phyloP scores from a whole-genome alignment of 2,888 invertebrate species.

The Nymphalis c-album region DNA sequence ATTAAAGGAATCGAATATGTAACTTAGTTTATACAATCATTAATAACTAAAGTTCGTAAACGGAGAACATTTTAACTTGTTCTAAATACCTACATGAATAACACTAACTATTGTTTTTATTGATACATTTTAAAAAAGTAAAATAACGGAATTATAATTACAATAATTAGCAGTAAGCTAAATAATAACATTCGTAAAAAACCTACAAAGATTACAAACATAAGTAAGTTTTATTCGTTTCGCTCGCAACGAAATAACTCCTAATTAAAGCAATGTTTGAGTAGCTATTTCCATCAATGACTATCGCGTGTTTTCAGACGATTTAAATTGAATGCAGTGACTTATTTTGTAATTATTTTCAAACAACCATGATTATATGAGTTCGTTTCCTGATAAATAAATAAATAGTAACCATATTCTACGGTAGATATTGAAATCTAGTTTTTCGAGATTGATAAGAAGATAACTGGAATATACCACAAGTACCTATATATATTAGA shows the following conservation, averaged over 20 bases:
- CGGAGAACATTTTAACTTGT: background rate
- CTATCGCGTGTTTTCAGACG: slow-evolving; percentile 69
- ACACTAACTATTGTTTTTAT: slow-evolving; percentile 10
- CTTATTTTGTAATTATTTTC: slow-evolving; percentile 3
- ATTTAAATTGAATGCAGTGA: slow-evolving; percentile 57
- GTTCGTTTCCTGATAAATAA: background rate
- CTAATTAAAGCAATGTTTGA: slow-evolving; percentile 75
- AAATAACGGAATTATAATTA: slow-evolving; percentile 29
- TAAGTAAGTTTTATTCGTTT: slow-evolving; percentile 59
- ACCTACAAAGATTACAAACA: slow-evolving; percentile 40
- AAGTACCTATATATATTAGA: too few species aligned
- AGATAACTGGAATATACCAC: too few species aligned
- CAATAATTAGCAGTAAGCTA: slow-evolving; percentile 31
- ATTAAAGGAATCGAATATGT: too few species aligned
- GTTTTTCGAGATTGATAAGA: too few species aligned
- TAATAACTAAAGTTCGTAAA: background rate
- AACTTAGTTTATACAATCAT: too few species aligned
- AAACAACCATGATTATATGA: background rate
- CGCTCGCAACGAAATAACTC: slow-evolving; percentile 67
- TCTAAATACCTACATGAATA: slow-evolving; percentile 1
- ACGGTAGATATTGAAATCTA: too few species aligned
- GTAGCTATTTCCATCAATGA: slow-evolving; percentile 65
- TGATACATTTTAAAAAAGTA: slow-evolving; percentile 31
- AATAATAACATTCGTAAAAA: slow-evolving; percentile 32
- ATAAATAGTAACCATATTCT: too few species aligned